phyloP scores from a whole-genome alignment of 2,888 invertebrate genomes.

The Dicyrtomina minuta region DNA sequence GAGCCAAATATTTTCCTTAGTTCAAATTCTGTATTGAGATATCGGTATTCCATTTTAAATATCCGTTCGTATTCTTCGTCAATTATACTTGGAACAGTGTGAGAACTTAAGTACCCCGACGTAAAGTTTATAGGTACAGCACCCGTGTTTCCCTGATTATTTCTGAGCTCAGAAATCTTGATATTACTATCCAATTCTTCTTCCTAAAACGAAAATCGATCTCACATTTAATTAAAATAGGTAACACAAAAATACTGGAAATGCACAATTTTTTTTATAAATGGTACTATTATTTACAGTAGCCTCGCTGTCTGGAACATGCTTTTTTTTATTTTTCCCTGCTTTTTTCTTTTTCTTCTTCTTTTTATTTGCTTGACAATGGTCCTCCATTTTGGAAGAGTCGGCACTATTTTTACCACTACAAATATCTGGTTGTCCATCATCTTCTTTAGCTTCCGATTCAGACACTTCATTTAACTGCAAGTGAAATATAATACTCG shows the following conservation, averaged over 20 bases:
- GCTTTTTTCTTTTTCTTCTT: slow-evolving; percentile 65
- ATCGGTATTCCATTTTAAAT: slow-evolving; percentile 67
- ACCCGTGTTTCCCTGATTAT: no score
- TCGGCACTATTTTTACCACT: slow-evolving; percentile 43
- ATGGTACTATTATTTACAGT: no score
- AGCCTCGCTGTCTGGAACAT: slow-evolving; percentile 15
- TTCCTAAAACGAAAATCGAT: no score
- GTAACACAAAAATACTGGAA: no score
- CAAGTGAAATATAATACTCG: no score
- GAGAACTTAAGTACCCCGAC: no score
- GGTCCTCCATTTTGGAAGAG: slow-evolving; percentile 45
- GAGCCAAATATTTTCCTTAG: slow-evolving; percentile 78
- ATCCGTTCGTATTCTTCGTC: slow-evolving; percentile 58
- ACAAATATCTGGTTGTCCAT: slow-evolving; percentile 55
- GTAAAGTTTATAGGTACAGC: no score
- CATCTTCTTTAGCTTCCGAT: slow-evolving; percentile 70
- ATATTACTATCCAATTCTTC: no score
- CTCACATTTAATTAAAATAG: no score
- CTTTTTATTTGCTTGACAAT: slow-evolving; percentile 58
- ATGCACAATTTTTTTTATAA: no score
- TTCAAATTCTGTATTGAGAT: slow-evolving; percentile 78
- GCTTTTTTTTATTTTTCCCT: slow-evolving; percentile 40
- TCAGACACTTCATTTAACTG: slow-evolving; percentile 70
- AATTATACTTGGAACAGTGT: no score
- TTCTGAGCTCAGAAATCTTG: no score